phyloP scores from a whole-genome alignment of 30 jellyfish, hydroid and myxozoan species.

The Turritopsis rubra region DNA sequence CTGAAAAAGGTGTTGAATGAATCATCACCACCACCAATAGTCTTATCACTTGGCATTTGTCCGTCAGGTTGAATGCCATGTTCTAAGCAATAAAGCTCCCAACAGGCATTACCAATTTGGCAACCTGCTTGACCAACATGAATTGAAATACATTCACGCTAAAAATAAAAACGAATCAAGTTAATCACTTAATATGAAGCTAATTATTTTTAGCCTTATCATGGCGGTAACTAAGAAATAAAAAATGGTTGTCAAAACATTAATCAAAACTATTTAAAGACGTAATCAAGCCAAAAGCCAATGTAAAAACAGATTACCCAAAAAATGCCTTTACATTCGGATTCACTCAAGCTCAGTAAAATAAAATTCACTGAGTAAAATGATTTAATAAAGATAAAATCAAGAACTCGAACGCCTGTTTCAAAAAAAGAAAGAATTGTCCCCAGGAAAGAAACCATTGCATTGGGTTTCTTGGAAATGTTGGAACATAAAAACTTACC shows the following conservation, averaged over 20 bases:
- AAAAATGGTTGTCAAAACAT: neutral
- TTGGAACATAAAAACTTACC: neutral
- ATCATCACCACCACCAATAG: slow-evolving; percentile 43
- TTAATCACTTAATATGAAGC: neutral
- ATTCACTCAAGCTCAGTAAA: too few species aligned
- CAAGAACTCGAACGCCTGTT: neutral
- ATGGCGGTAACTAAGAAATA: neutral
- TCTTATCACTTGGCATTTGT: slow-evolving; percentile 49
- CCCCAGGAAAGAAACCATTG: neutral
- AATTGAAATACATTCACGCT: slow-evolving; percentile 93
- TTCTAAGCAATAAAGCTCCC: slow-evolving; percentile 95
- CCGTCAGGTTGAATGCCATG: slow-evolving; percentile 89
- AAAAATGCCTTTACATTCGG: too few species aligned
- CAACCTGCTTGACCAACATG: slow-evolving; percentile 99
- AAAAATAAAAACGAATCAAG: neutral
- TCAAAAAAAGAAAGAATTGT: neutral
- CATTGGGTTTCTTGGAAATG: neutral
- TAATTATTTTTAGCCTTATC: too few species aligned
- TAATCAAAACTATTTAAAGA: too few species aligned
- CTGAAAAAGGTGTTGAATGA: slow-evolving; percentile 43
- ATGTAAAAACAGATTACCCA: too few species aligned
- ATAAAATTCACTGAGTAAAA: too few species aligned
- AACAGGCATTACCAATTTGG: slow-evolving; percentile 98
- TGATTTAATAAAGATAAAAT: neutral
- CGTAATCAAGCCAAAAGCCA: too few species aligned